Percentiles rank a stretch among this genome's conserved stretches.
phyloP scores from a whole-genome alignment of 53 echinoderm and acorn worm genomes.

The Apostichopus leukothele region DNA sequence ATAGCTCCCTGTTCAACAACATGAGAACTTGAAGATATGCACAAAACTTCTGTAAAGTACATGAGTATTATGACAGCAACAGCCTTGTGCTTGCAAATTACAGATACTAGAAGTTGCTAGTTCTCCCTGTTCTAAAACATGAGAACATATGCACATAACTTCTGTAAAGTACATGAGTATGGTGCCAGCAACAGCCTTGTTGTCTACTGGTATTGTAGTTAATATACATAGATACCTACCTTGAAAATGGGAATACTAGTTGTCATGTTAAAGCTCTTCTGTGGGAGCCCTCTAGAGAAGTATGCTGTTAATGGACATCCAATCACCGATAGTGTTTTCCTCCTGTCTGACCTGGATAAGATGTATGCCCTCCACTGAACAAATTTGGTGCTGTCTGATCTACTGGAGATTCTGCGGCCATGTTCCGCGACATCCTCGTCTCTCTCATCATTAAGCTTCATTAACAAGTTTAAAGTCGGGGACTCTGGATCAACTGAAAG shows the following conservation, averaged over 20 bases:
- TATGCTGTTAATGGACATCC: slow-evolving; percentile 74
- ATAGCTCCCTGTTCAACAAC: no score
- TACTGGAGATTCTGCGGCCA: slow-evolving; percentile 30
- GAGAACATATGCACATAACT: no score
- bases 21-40: no score
- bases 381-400: slow-evolving; percentile 76
- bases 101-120: no score
- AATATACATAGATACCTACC: slow-evolving; percentile 55
- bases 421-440: slow-evolving; percentile 49
- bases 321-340: slow-evolving; percentile 71
- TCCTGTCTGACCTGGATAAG: slow-evolving; percentile 79
- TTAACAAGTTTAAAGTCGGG: slow-evolving; percentile 61
- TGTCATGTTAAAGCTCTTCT: slow-evolving; percentile 75
- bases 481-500: slow-evolving; percentile 66
- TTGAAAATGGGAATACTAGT: slow-evolving; percentile 69
- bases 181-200: no score
- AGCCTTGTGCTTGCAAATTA: no score
- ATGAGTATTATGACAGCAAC: neutral
- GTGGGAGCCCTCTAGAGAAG: slow-evolving; percentile 71
- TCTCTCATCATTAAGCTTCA: slow-evolving; percentile 75
- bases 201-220: no score
- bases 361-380: slow-evolving; percentile 89
- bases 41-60: neutral
- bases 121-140: no score
- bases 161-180: neutral